Percentiles rank a stretch among this genome's conserved stretches.
Conservation (phyloP, 2,888 invertebrate species). For the Amiota communis region DNA sequence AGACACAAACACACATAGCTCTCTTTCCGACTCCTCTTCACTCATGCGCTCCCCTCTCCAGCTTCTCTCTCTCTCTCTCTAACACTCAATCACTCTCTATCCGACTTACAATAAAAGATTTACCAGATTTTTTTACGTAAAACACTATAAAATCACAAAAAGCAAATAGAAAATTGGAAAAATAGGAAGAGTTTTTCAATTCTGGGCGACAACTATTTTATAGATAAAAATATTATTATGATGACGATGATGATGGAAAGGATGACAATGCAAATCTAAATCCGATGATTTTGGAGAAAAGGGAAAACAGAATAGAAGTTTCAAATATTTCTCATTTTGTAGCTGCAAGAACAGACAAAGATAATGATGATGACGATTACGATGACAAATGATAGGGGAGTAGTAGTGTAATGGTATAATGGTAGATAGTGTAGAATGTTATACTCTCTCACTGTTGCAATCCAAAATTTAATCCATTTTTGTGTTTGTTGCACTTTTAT, state of each 20-base stretch:
- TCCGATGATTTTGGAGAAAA: not conserved
- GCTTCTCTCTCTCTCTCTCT: no score
- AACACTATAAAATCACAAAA: not conserved
- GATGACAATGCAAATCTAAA: conserved; percentile 25
- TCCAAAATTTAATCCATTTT: not conserved
- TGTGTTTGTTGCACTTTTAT: conserved; percentile 8
- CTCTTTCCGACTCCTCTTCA: conserved; percentile 30
- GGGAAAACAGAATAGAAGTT: conserved; percentile 4
- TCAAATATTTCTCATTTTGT: no score
- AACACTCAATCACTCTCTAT: no score
- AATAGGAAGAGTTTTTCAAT: not conserved
- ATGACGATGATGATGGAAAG: conserved; percentile 3
- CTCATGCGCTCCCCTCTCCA: no score
- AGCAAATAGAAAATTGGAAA: not conserved
- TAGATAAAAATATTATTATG: not conserved
- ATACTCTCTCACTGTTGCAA: no score
- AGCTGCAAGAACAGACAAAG: not conserved
- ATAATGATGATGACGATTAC: not conserved
- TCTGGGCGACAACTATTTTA: not conserved
- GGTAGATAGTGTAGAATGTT: no score
- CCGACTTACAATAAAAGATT: not conserved
- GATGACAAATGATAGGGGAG: not conserved
- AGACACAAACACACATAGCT: conserved; percentile 39
- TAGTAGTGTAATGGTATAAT: not conserved
- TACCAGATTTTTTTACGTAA: conserved; percentile 18